Percentiles rank a stretch among this genome's conserved stretches.
These are phyloP conservation scores for Plagiodera versicolora DNA, from an alignment of 2,888 invertebrate genomes.

Conservation along the genomic window DNA sequence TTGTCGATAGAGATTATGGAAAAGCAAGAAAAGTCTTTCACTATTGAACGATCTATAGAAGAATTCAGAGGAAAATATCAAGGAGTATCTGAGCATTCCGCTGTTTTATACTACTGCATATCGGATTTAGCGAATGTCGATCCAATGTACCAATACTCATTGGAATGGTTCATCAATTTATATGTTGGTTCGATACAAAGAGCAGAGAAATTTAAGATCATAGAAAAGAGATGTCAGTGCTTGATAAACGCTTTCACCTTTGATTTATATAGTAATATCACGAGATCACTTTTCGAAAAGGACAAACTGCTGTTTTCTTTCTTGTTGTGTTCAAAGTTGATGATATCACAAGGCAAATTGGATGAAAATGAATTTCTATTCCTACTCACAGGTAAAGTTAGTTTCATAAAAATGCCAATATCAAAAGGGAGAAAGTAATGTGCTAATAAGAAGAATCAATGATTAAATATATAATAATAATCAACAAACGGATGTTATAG, in stretches of 20 bases:
- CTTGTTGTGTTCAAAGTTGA: conserved; percentile 73
- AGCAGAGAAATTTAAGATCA: conserved; percentile 70
- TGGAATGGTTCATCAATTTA: conserved; percentile 84
- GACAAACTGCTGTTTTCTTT: conserved; percentile 84
- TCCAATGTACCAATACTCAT: conserved; percentile 88
- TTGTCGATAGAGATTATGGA: conserved; percentile 79
- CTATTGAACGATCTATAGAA: conserved; percentile 78
- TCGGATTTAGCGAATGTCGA: conserved; percentile 82
- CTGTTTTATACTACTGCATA: conserved; percentile 80
- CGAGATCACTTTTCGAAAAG: conserved; percentile 81
- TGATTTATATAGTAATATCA: conserved; percentile 79
- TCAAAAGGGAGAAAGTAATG: too few relatives aligned
- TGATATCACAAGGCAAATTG: conserved; percentile 62
- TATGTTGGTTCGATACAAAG: conserved; percentile 77
- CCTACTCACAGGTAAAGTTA: conserved; percentile 72
- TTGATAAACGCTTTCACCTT: conserved; percentile 77
- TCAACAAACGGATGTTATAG: too few relatives aligned
- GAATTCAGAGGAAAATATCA: conserved; percentile 73
- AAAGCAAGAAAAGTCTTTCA: conserved; percentile 76
- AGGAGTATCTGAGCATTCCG: conserved; percentile 78
- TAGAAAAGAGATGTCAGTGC: conserved; percentile 70
- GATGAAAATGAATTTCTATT: conserved; percentile 67
- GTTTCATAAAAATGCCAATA: not conserved
- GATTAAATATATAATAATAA: too few relatives aligned
- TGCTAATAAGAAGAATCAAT: too few relatives aligned